Evolutionary conservation across 2,797 vertebrate species (phyloP).

Genomic region (Artibeus lituratus): DNA sequence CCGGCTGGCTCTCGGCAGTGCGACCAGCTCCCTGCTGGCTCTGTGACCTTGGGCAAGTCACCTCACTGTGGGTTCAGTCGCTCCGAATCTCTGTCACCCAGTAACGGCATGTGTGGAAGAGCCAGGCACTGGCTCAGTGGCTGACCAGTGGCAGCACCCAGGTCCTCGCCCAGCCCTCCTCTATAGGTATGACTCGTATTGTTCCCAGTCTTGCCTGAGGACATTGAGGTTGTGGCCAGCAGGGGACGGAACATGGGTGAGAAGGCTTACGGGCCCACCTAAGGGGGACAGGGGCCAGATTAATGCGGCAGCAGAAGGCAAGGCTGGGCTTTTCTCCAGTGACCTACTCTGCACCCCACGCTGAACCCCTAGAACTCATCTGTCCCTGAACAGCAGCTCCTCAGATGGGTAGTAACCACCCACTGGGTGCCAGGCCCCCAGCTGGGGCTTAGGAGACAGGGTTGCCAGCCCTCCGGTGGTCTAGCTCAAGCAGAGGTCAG

Average conservation of each 20-base stretch:
- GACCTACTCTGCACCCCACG: too few relatives aligned
- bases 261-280: background rate
- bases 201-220: background rate
- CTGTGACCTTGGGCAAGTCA: conserved; percentile 44
- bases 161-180: background rate
- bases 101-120: rapidly evolving
- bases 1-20: conserved; percentile 57
- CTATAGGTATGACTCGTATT: rapidly evolving
- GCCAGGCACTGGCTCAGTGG: background rate
- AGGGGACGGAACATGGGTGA: background rate
- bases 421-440: background rate
- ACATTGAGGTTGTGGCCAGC: background rate
- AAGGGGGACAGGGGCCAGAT: background rate
- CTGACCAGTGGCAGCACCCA: rapidly evolving
- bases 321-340: background rate
- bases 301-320: rapidly evolving
- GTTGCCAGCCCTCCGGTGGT: background rate
- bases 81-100: background rate
- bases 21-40: background rate
- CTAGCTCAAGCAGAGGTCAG: background rate
- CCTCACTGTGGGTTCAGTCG: background rate
- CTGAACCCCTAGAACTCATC: background rate
- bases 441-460: background rate
- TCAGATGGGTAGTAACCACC: background rate
- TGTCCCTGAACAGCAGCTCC: background rate